Percentiles rank a stretch among this genome's conserved stretches.
Conservation (phyloP, 2,888 invertebrate species). For the Drosophila paramelanica region DNA sequence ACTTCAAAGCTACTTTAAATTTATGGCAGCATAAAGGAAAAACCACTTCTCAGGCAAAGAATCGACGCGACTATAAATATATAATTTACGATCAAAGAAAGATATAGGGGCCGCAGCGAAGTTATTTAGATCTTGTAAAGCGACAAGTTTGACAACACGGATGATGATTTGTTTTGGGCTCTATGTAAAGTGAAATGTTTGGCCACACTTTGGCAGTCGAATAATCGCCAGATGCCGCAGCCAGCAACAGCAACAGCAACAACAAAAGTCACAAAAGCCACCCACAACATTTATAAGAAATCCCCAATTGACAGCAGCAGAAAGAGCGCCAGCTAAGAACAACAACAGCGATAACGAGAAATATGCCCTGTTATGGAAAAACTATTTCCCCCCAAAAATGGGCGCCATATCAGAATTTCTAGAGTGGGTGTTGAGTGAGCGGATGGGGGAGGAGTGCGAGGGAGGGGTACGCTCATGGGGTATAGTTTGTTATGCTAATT, state of each 20-base stretch:
- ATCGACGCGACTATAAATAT: conserved; percentile 60
- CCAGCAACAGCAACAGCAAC: conserved; percentile 13
- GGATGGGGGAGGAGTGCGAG: background rate
- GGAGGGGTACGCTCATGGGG: background rate
- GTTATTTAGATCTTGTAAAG: conserved; percentile 19
- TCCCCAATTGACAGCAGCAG: conserved; percentile 38
- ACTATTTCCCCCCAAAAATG: conserved; percentile 32
- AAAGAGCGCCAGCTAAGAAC: conserved; percentile 10
- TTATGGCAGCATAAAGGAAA: conserved; percentile 41
- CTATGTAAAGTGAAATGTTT: conserved; percentile 53
- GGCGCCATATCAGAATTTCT: conserved; percentile 51
- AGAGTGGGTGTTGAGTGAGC: conserved; percentile 58
- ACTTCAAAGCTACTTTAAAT: conserved; percentile 46
- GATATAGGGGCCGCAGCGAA: conserved; percentile 42
- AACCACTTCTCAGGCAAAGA: conserved; percentile 29
- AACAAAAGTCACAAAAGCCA: conserved; percentile 33
- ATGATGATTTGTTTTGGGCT: conserved; percentile 64
- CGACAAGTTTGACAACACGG: conserved; percentile 46
- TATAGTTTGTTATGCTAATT: conserved; percentile 77
- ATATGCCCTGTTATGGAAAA: conserved; percentile 49
- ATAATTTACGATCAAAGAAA: conserved; percentile 66
- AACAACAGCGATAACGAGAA: conserved; percentile 4
- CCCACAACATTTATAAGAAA: conserved; percentile 26
- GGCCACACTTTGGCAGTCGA: conserved; percentile 56
- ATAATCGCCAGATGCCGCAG: conserved; percentile 55